Base-by-base conservation (phyloP, 1,140 invertebrate genomes). In the Eumeta japonica region DNA sequence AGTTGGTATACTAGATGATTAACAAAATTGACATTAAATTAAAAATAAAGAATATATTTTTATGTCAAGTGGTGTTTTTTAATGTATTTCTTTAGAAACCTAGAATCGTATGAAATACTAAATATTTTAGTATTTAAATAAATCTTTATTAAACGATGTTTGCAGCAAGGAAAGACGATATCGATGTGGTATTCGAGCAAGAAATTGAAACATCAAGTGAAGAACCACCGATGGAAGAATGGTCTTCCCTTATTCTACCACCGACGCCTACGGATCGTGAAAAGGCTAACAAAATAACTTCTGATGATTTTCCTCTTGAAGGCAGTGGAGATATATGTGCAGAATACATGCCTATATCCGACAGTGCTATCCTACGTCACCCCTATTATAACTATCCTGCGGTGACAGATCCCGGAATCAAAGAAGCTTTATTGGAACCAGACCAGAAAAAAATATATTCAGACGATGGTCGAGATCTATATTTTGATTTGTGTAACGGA, bases 311-410 rank as follows among this genome's bases (percentile, higher is more conserved):
- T 4, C 65, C 61, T 24, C 27, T 52, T 13, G 52, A 57, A 10
- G 65, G 58, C 9, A 67, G 57, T 37, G 60, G 56, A 12, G 60
- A 70, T 40, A 45, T 70, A 46, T 72, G 65, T 33, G 40, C 38
- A 3, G 55, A 63, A 34, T 65, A 62, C 38, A 40, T 75, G 10
- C 10, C 62, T 2, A 45, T 75, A 41, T 79, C 77, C 0, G 56
- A 58, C 11, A 78, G 75, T 43, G 71, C 66, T 5, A 30, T 78
- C 3, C 40, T 67, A 2, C 50, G 50, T 29, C 73, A 79, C 41
- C 61, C 65, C n/a, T 67, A 75, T 27, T 78, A 63, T 43, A 55
- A 58, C 33, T 79, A 78, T 41, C 76, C 76, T 3, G 59, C 62
- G 3, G 50, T 78, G 3, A 27, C 35, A 37, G 75, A 79, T 48